Evolutionary conservation across 2,888 invertebrate genomes (phyloP).

Genomic region (Lycia hirtaria): DNA sequence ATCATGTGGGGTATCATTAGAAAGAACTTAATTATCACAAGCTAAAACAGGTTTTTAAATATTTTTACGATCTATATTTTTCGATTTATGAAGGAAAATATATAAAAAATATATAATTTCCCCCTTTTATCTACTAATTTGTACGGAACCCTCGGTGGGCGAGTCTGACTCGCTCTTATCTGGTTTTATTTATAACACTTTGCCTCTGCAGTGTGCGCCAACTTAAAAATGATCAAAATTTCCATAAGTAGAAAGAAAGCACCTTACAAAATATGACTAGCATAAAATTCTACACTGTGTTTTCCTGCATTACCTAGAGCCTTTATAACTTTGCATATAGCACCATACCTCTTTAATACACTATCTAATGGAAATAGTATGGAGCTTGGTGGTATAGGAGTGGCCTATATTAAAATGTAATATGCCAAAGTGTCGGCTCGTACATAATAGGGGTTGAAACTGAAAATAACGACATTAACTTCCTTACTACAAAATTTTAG

Average conservation of each 20-base stretch:
- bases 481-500: neutral
- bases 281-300: slow-evolving; percentile 36
- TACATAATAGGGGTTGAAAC: slow-evolving; percentile 22
- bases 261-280: slow-evolving; percentile 30
- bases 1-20: no score
- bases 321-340: slow-evolving; percentile 41
- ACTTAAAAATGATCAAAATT: slow-evolving; percentile 9
- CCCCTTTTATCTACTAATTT: no score
- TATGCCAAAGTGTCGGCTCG: slow-evolving; percentile 38
- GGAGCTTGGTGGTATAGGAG: slow-evolving; percentile 28
- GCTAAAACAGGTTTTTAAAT: no score
- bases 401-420: slow-evolving; percentile 41
- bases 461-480: neutral
- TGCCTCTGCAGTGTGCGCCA: neutral
- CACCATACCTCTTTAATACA: slow-evolving; percentile 15
- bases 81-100: no score
- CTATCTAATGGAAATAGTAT: slow-evolving; percentile 5
- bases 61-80: no score
- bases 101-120: no score
- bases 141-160: no score
- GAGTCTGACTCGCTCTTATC: neutral
- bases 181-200: neutral
- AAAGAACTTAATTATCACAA: no score
- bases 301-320: slow-evolving; percentile 34
- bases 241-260: slow-evolving; percentile 13